Evolutionary conservation across 2,888 invertebrate species (phyloP).

Genomic region (Sminthurides aquaticus): DNA sequence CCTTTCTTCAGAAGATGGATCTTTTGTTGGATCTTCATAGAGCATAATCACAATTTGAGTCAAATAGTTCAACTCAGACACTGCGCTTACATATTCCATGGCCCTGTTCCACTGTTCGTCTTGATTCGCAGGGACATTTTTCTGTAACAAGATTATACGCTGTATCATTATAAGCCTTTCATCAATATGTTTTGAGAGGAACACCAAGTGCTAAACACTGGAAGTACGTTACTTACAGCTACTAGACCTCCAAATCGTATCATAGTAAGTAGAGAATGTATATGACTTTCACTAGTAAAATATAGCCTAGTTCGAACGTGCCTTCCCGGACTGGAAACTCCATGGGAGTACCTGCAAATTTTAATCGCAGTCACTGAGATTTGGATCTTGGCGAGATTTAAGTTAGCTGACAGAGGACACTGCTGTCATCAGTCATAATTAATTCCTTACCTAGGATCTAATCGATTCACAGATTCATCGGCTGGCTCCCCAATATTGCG

Average conservation of each 20-base stretch:
- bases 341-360: conserved; percentile 74
- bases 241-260: conserved; percentile 84
- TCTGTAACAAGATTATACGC: not conserved
- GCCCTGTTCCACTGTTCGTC: conserved; percentile 98
- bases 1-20: conserved; percentile 74
- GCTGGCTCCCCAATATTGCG: conserved; percentile 83
- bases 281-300: conserved; percentile 98
- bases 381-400: too few relatives aligned
- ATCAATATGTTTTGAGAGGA: not conserved
- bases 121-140: conserved; percentile 49
- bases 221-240: conserved; percentile 56
- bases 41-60: conserved; percentile 98
- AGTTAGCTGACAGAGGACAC: too few relatives aligned
- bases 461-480: conserved; percentile 87
- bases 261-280: conserved; percentile 93
- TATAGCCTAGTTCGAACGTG: conserved; percentile 98
- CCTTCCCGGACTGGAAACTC: conserved; percentile 93
- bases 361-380: not conserved
- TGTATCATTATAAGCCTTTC: too few relatives aligned
- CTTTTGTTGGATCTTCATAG: conserved; percentile 97
- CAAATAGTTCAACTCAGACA: conserved; percentile 98
- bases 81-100: conserved; percentile 96
- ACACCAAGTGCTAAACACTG: not conserved
- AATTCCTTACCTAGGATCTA: conserved; percentile 84
- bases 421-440: too few relatives aligned